These are phyloP conservation scores for Felis catus DNA, from an alignment of 2,113 vertebrate genomes.

Conservation along the genomic window F.catus_Fca126_mat1.0 CM031416.1:130338001-130338500, in stretches of 20 bases:
- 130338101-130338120: not conserved
- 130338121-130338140: not conserved
- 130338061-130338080: not conserved
- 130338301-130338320: conserved; percentile 15
- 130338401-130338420: conserved; percentile 52
- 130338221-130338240: not conserved
- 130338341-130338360: conserved; percentile 58
- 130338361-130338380: conserved; percentile 59
- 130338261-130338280: not conserved
- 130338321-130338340: not conserved
- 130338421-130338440: conserved; percentile 72
- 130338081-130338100: not conserved
- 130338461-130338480: conserved; percentile 68
- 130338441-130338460: conserved; percentile 74
- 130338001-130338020: not conserved
- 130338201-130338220: not conserved
- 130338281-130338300: not conserved
- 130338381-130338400: conserved; percentile 65
- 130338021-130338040: not conserved
- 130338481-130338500: conserved; percentile 56
- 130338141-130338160: not conserved
- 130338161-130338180: not conserved
- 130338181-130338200: not conserved
- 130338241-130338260: not conserved
- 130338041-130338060: not conserved